Evolutionary conservation across 2,113 vertebrate species (phyloP), one percentile per base, ranked within the genome.

Genomic region (Rhea americana): DNA sequence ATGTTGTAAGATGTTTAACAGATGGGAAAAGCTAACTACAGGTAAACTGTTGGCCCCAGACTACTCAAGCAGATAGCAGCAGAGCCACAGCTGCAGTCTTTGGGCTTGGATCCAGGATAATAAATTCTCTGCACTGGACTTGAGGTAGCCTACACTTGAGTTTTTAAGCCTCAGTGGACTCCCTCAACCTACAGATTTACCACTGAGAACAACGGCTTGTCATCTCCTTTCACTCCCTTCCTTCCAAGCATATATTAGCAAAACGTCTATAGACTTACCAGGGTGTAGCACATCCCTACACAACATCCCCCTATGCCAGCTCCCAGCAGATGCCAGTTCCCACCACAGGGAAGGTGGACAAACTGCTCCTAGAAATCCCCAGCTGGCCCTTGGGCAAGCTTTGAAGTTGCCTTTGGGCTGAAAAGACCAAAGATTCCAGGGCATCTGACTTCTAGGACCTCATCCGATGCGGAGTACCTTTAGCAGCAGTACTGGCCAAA

Each of bases 1-100:
- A 91, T 75, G 81, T 82, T 89, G 91, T 62, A 87, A 96, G 93
- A 93, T 79, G 77, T 94, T 94, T 91, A 94, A 96, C 90, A 96
- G 94, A 95, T 94, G 94, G 85, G 71, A 93, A 93, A 93, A 96
- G 66, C 62, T 88, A 93, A 80, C 62, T 93, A 66, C 83, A 94
- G 95, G 95, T 94, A 86, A 95, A 96, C 89, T 82, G 85, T 55
- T 91, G 77, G 88, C 93, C 94, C 85, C 90, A 95, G 80, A 75
- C 75, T 85, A 63, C 90, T 93, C 80, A 51, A 53, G 48, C 24
- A 87, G 87, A 93, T 35, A 94, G 86, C 67, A 90, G 77, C 86
- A 95, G 73, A 94, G 59, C 30, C 65, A 90, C 85, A 93, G 62
- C 58, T 94, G 65, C 58, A 73, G 80, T 91, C 77, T 48, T 87